These are phyloP conservation scores for Sylvicapra grimmia DNA, from an alignment of 2,113 vertebrate genomes.

Conservation along the genomic window DNA sequence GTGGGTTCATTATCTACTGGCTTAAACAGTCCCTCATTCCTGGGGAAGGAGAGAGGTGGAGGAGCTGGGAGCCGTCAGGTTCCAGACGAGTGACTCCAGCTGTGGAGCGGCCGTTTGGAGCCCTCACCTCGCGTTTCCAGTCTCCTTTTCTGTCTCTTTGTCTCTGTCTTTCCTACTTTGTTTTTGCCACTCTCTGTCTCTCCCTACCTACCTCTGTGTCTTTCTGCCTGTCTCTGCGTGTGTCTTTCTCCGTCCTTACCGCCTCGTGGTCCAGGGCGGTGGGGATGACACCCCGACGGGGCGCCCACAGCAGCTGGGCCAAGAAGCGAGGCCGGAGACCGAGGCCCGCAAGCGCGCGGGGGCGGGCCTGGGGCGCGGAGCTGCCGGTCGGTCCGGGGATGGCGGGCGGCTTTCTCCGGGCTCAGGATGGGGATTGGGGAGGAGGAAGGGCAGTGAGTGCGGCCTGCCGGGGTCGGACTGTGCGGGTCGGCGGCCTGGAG, in stretches of 20 bases:
- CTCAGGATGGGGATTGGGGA: neutral
- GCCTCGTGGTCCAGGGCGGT: neutral
- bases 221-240: neutral
- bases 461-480: rapidly evolving
- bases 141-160: neutral
- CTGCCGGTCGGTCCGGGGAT: neutral
- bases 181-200: neutral
- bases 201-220: neutral
- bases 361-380: rapidly evolving
- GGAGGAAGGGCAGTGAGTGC: neutral
- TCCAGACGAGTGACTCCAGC: too few relatives aligned
- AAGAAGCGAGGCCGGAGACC: neutral
- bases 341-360: neutral
- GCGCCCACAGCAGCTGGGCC: neutral
- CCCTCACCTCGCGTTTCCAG: rapidly evolving
- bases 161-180: neutral
- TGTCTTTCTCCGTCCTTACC: neutral
- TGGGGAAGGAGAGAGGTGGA: neutral
- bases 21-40: neutral
- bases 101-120: neutral
- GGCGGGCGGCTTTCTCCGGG: neutral
- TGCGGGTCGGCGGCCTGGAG: neutral
- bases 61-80: too few relatives aligned
- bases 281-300: neutral
- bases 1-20: neutral